Evolutionary conservation across 2,888 invertebrate species (phyloP).

Genomic region (Toxonevra muliebris): DNA sequence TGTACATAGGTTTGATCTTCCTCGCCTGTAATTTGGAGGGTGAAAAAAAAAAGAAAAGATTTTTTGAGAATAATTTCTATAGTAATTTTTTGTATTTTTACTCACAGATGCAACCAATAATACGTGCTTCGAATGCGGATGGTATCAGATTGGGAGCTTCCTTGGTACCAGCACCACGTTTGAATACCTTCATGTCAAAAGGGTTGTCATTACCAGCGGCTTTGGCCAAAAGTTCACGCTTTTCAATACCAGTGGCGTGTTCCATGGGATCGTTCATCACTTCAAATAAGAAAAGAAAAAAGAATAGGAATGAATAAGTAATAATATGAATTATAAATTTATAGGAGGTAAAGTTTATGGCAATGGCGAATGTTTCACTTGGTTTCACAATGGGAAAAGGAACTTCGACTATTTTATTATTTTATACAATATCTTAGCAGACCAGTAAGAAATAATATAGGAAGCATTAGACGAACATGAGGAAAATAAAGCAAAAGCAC

Average conservation of each 20-base stretch:
- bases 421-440: too few species aligned
- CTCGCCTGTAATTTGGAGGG: constrained; percentile 71
- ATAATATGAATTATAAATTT: background rate
- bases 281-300: constrained; percentile 51
- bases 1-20: constrained; percentile 89
- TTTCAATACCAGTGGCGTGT: constrained; percentile 92
- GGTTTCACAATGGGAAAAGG: too few species aligned
- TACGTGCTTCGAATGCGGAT: constrained; percentile 87
- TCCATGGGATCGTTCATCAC: constrained; percentile 90
- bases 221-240: constrained; percentile 86
- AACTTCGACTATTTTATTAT: too few species aligned
- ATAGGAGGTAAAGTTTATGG: too few species aligned
- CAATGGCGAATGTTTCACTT: too few species aligned
- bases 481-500: too few species aligned
- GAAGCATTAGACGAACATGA: too few species aligned
- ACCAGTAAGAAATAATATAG: too few species aligned
- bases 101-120: constrained; percentile 93
- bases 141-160: constrained; percentile 89
- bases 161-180: constrained; percentile 84
- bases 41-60: background rate
- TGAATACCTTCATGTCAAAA: constrained; percentile 83
- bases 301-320: background rate
- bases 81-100: constrained; percentile 37
- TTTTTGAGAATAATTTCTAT: background rate
- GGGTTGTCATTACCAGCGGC: constrained; percentile 89